Percentiles rank a stretch among this genome's conserved stretches.
Conservation (phyloP, 2,113 vertebrate species). For the Hirundichthys speculiger region DNA sequence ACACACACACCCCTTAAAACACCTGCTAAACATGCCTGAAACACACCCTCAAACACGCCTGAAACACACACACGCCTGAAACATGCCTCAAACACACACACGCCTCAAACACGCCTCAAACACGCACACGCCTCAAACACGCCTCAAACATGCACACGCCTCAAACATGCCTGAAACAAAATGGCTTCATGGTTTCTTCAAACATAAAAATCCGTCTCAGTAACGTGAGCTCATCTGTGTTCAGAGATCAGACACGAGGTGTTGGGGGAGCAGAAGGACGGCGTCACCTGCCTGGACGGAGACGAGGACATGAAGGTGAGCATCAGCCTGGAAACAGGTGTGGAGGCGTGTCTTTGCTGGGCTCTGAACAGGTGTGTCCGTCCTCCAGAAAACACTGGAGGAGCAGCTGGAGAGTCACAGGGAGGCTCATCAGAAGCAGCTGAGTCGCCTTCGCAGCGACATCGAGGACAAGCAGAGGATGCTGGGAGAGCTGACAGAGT, state of each 20-base stretch:
- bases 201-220: neutral
- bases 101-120: no score
- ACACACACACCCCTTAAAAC: no score
- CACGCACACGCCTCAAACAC: no score
- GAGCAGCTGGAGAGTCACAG: constrained; percentile 92
- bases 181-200: no score
- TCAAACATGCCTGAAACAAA: no score
- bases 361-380: neutral
- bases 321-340: neutral
- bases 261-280: constrained; percentile 61
- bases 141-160: no score
- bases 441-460: constrained; percentile 89
- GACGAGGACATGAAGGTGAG: constrained; percentile 55
- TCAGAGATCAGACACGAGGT: constrained; percentile 90
- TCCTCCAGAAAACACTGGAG: constrained; percentile 80
- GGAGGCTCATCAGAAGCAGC: constrained; percentile 92
- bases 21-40: no score
- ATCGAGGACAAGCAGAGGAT: constrained; percentile 92
- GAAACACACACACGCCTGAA: no score
- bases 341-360: no score
- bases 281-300: constrained; percentile 42
- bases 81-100: no score
- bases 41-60: no score
- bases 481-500: constrained; percentile 93
- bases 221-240: neutral